A percentile compares a stretch with the other conserved stretches of the same genome.
phyloP scores from a whole-genome alignment of 2,888 invertebrate species.

The Alviniconcha strummeri region DNA sequence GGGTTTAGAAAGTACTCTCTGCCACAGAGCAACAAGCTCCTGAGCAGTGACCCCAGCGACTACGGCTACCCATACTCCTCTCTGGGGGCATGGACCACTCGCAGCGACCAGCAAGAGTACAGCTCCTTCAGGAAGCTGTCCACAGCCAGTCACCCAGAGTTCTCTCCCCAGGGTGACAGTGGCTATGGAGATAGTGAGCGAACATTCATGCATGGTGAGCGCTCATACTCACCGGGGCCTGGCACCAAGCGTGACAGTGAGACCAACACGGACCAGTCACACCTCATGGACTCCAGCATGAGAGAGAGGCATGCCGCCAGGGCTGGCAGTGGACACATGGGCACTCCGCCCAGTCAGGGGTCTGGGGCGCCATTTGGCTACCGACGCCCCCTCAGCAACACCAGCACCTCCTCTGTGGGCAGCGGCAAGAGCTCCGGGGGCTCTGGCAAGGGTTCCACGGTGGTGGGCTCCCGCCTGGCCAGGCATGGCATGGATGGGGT shows the following conservation, averaged over 20 bases:
- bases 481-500: slow-evolving; percentile 58
- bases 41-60: slow-evolving; percentile 65
- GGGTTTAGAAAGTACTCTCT: slow-evolving; percentile 63
- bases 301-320: slow-evolving; percentile 58
- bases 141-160: slow-evolving; percentile 63
- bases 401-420: slow-evolving; percentile 67
- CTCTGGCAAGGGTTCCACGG: slow-evolving; percentile 43
- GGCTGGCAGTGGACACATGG: slow-evolving; percentile 40
- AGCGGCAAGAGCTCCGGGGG: slow-evolving; percentile 60
- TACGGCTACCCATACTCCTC: slow-evolving; percentile 64
- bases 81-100: slow-evolving; percentile 42
- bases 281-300: slow-evolving; percentile 63
- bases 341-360: slow-evolving; percentile 47
- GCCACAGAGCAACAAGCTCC: slow-evolving; percentile 58
- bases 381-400: slow-evolving; percentile 68
- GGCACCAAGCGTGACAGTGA: slow-evolving; percentile 66
- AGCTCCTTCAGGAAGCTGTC: slow-evolving; percentile 63
- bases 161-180: slow-evolving; percentile 43
- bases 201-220: slow-evolving; percentile 33
- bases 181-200: slow-evolving; percentile 41
- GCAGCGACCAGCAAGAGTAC: slow-evolving; percentile 52
- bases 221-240: slow-evolving; percentile 21
- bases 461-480: slow-evolving; percentile 59
- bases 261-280: slow-evolving; percentile 70
- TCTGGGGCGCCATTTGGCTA: slow-evolving; percentile 62